These are phyloP conservation scores for Drosophila fuyamai DNA, from an alignment of 1,140 invertebrate genomes.

Conservation along the genomic window DNA sequence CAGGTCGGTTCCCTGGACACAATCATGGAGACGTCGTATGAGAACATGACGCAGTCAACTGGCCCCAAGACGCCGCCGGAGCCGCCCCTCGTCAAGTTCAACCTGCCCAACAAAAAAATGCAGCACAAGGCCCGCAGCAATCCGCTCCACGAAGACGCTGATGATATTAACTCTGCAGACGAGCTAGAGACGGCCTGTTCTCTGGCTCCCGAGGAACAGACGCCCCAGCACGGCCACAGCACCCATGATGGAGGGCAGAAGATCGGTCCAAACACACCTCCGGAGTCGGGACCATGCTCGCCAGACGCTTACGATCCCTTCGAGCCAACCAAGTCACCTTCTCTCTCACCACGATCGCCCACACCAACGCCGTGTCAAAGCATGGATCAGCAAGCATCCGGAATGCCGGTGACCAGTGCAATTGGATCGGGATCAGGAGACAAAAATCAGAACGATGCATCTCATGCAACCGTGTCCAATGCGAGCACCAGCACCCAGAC, in stretches of 20 bases:
- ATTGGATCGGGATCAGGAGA: constrained; percentile 17
- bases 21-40: constrained; percentile 78
- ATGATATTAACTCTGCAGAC: constrained; percentile 79
- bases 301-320: constrained; percentile 94
- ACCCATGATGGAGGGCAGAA: constrained; percentile 64
- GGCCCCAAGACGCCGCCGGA: constrained; percentile 92
- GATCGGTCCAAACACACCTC: constrained; percentile 84
- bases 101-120: constrained; percentile 86
- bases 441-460: constrained; percentile 39
- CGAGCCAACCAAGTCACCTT: constrained; percentile 93
- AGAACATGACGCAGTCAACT: constrained; percentile 64
- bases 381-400: constrained; percentile 24
- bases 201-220: constrained; percentile 13
- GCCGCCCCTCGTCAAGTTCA: constrained; percentile 89
- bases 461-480: constrained; percentile 30
- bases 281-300: constrained; percentile 82
- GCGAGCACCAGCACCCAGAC: constrained; percentile 46
- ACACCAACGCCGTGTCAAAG: constrained; percentile 62
- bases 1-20: constrained; percentile 60
- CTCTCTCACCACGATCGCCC: constrained; percentile 85
- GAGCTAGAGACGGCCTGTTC: constrained; percentile 63
- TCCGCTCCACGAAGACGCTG: constrained; percentile 87
- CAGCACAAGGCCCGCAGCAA: constrained; percentile 87
- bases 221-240: constrained; percentile 16
- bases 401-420: constrained; percentile 12